A percentile compares a stretch with the other conserved stretches of the same genome.
Conservation (phyloP, 64 coral and sea anemone genomes). For the Pocillopora verrucosa region DNA sequence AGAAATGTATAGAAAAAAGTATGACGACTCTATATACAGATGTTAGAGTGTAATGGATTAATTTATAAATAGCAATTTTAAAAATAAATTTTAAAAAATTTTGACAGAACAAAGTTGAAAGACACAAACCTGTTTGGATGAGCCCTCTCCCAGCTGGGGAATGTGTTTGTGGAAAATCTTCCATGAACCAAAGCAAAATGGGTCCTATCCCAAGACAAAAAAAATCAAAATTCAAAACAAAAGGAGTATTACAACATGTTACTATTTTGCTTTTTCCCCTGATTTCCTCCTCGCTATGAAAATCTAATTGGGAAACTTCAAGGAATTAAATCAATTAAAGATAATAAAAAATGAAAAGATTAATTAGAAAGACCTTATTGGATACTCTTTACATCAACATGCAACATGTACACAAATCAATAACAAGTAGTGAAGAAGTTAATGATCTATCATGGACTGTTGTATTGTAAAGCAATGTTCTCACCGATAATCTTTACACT, state of each 20-base stretch:
- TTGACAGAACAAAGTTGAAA: neutral
- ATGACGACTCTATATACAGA: no score
- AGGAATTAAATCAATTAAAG: neutral
- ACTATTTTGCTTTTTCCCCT: no score
- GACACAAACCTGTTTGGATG: constrained; percentile 84
- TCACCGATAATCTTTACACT: constrained; percentile 78
- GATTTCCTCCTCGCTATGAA: no score
- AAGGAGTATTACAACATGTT: no score
- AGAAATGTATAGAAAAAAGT: no score
- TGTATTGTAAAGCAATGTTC: neutral
- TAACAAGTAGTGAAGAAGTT: neutral
- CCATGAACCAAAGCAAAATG: constrained; percentile 97
- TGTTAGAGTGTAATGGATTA: no score
- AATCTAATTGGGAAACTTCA: neutral
- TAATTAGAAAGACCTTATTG: no score
- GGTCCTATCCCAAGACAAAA: constrained; percentile 44
- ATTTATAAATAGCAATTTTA: no score
- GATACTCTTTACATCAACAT: no score
- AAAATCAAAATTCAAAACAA: neutral
- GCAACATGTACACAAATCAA: no score
- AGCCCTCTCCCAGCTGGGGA: constrained; percentile 99
- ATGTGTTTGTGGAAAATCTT: constrained; percentile 97
- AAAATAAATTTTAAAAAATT: no score
- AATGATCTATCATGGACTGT: neutral
- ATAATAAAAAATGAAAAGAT: no score